Conservation (phyloP, 2,888 invertebrate genomes). For the Deroplatys truncata region DNA sequence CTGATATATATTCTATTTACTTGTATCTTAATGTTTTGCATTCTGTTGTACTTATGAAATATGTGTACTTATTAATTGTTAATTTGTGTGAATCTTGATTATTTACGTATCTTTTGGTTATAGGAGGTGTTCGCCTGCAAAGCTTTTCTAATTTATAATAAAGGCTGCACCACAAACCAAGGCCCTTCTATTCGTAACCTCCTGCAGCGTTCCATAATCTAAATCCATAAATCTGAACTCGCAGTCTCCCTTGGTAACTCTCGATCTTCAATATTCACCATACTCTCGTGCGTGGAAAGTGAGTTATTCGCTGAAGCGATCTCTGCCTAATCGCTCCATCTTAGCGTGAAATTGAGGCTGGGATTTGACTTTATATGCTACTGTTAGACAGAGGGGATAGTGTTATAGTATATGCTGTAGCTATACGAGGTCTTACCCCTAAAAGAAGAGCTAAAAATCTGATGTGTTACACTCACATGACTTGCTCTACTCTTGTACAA, state of each 20-base stretch:
- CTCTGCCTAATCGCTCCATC: conserved; percentile 24
- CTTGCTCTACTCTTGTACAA: no score
- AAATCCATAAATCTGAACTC: background rate
- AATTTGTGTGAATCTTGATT: no score
- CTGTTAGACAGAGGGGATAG: background rate
- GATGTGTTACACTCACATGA: no score
- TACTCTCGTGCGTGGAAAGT: conserved; percentile 1
- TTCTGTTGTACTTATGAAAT: no score
- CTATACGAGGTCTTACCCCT: background rate
- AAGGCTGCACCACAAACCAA: background rate
- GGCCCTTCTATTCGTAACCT: background rate
- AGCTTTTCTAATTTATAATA: no score
- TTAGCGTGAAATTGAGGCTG: conserved; percentile 26
- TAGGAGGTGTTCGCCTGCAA: no score
- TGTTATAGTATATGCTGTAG: background rate
- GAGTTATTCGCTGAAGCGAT: conserved; percentile 24
- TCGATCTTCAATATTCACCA: background rate
- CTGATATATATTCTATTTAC: no score
- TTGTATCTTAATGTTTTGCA: no score
- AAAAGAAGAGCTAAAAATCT: background rate
- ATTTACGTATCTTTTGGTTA: no score
- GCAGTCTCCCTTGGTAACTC: background rate
- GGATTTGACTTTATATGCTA: conserved; percentile 23
- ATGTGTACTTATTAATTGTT: no score
- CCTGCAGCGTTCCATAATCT: background rate